These are phyloP conservation scores for Solenodon paradoxus DNA, from an alignment of 2,113 vertebrate species.

Conservation along the genomic window DNA sequence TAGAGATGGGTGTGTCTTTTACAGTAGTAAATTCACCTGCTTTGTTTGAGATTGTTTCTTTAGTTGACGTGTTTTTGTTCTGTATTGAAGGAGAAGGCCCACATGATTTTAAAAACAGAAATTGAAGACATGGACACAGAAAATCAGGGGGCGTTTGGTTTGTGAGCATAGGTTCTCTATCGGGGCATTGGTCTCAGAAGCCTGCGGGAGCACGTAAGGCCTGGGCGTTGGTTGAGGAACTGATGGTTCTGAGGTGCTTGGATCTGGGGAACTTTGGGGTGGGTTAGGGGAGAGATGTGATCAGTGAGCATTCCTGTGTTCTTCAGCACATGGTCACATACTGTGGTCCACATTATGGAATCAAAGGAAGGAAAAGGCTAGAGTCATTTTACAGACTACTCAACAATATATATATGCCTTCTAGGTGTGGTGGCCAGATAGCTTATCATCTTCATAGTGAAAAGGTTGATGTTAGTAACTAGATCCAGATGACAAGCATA, in stretches of 20 bases:
- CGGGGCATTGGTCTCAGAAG: not conserved
- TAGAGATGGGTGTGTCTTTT: not conserved
- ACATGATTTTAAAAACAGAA: not conserved
- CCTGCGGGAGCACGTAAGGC: not conserved
- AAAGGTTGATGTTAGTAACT: not conserved
- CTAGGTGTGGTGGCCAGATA: not conserved
- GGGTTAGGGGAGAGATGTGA: not conserved
- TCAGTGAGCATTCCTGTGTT: rapidly evolving
- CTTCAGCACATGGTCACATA: too few relatives aligned
- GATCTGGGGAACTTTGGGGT: not conserved
- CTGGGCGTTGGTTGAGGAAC: not conserved
- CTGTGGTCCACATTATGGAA: rapidly evolving
- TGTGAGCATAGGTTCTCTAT: not conserved
- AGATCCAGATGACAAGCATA: not conserved
- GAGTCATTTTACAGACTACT: not conserved
- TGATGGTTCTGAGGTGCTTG: not conserved
- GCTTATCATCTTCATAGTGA: not conserved
- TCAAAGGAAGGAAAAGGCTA: not conserved
- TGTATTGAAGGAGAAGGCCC: not conserved
- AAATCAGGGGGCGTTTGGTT: not conserved
- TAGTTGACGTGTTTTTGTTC: not conserved
- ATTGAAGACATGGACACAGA: not conserved
- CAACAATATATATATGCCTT: not conserved
- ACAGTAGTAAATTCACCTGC: not conserved
- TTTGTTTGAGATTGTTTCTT: not conserved